phyloP scores from a whole-genome alignment of 2,113 vertebrate species.

The Glareola pratincola region DNA sequence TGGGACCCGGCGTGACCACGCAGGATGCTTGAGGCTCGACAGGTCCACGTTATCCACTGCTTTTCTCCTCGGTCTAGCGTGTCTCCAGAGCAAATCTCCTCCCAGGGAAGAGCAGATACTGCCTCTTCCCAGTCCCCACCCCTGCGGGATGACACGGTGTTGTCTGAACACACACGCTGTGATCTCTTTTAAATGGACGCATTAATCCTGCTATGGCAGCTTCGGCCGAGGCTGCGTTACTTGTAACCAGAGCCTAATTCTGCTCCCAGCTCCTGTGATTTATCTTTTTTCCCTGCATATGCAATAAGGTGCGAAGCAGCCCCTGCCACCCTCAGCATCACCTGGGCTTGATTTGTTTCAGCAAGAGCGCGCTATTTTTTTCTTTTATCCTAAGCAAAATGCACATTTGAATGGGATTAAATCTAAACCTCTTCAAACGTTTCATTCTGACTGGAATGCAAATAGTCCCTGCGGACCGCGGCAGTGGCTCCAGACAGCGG shows the following conservation, averaged over 20 bases:
- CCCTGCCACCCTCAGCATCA: background rate
- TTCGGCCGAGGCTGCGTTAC: background rate
- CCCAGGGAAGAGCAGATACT: background rate
- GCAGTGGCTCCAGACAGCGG: background rate
- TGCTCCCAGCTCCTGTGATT: background rate
- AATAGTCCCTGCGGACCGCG: background rate
- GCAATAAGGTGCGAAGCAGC: background rate
- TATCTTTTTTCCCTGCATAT: background rate
- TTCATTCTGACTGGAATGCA: constrained; percentile 1
- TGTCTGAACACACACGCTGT: background rate
- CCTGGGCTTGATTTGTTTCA: background rate
- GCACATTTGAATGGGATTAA: background rate
- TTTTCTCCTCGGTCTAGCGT: background rate
- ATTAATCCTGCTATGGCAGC: background rate
- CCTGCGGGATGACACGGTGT: fast-evolving
- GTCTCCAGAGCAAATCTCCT: background rate
- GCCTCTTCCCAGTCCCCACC: background rate
- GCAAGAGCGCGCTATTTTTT: background rate
- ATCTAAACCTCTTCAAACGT: background rate
- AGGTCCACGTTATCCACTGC: background rate
- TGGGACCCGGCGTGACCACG: background rate
- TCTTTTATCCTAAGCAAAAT: background rate
- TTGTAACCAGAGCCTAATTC: background rate
- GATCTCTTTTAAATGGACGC: background rate
- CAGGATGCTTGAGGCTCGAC: background rate